Percentiles rank a stretch among this genome's conserved stretches.
These are phyloP conservation scores for Dascillus cervinus DNA, from an alignment of 2,888 invertebrate species.

Conservation along the genomic window DNA sequence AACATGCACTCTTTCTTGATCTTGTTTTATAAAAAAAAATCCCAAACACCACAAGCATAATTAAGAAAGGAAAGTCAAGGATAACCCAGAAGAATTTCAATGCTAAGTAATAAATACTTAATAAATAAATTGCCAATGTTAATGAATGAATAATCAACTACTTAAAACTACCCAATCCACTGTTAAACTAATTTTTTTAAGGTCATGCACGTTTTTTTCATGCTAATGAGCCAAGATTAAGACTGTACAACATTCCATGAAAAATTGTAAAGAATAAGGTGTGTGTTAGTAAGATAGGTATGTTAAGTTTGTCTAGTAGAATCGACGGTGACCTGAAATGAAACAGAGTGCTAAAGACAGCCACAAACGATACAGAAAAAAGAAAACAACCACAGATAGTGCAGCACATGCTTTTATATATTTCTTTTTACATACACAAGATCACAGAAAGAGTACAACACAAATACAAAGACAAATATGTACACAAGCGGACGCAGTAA, in stretches of 20 bases:
- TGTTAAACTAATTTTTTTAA: no score
- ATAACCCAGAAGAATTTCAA: neutral
- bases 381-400: constrained; percentile 23
- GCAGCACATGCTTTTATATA: constrained; percentile 24
- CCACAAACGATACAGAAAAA: constrained; percentile 24
- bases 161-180: no score
- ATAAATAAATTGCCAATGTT: neutral
- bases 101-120: neutral
- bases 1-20: no score
- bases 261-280: constrained; percentile 8
- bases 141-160: no score
- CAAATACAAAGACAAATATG: constrained; percentile 10
- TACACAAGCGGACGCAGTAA: constrained; percentile 1
- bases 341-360: constrained; percentile 40
- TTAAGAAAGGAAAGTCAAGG: neutral
- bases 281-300: constrained; percentile 15
- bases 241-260: constrained; percentile 19
- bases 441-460: constrained; percentile 30
- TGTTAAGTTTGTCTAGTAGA: constrained; percentile 41
- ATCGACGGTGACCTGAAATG: constrained; percentile 57
- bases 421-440: constrained; percentile 19
- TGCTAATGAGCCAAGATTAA: no score
- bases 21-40: no score
- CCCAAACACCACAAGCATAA: no score
- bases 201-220: no score